phyloP scores from a whole-genome alignment of 2,888 invertebrate species.

The Agrochola litura region DNA sequence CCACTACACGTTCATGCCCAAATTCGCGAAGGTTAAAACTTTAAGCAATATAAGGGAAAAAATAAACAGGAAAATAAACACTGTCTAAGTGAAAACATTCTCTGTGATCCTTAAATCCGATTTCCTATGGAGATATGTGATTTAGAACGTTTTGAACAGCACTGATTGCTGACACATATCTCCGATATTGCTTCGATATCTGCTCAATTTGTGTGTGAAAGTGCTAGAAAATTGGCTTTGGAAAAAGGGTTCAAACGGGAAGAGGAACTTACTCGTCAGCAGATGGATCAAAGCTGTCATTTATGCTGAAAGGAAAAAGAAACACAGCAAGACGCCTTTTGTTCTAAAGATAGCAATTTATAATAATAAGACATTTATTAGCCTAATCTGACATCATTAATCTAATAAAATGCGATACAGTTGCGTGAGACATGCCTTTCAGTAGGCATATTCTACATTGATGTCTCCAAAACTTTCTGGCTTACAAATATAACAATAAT shows the following conservation, averaged over 20 bases:
- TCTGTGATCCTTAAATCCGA: conserved; percentile 44
- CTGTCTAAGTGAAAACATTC: conserved; percentile 2
- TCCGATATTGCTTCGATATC: conserved; percentile 13
- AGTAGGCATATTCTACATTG: not conserved
- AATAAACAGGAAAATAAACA: conserved; percentile 3
- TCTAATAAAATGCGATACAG: conserved; percentile 1
- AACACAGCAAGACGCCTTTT: not conserved
- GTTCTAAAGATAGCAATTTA: not conserved
- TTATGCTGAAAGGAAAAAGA: not conserved
- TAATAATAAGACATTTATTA: not conserved
- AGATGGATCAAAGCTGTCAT: not conserved
- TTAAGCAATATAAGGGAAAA: not conserved
- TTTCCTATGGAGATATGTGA: conserved; percentile 40
- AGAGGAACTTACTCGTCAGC: not conserved
- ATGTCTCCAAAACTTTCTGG: not conserved
- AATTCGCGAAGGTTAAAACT: not conserved
- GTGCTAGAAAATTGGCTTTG: conserved; percentile 14
- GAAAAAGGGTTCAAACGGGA: not conserved
- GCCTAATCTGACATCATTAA: conserved; percentile 17
- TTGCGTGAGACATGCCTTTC: conserved; percentile 1
- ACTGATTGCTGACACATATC: conserved; percentile 47
- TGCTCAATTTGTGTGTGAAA: conserved; percentile 34
- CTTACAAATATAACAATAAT: not conserved
- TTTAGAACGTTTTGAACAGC: conserved; percentile 35
- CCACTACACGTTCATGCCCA: not conserved